A percentile compares a stretch with the other conserved stretches of the same genome.
These are phyloP conservation scores for Aleiodes sp. DNA, from an alignment of 1,140 invertebrate species.

Conservation along the genomic window DNA sequence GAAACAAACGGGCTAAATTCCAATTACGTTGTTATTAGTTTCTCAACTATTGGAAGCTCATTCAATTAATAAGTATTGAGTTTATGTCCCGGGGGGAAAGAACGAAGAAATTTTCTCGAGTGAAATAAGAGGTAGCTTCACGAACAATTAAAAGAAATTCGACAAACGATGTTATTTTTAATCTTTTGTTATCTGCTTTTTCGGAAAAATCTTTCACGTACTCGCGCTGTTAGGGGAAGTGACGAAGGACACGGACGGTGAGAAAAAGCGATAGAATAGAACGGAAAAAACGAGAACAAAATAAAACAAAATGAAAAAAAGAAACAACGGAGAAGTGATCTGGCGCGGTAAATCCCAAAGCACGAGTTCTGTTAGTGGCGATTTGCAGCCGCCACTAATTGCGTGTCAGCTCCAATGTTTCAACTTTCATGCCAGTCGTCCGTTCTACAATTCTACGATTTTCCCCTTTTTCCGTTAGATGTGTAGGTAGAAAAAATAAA, in stretches of 20 bases:
- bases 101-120: not conserved
- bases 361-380: conserved; percentile 29
- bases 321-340: not conserved
- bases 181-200: not conserved
- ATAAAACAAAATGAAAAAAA: conserved; percentile 4
- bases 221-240: conserved; percentile 3
- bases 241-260: not conserved
- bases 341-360: conserved; percentile 31
- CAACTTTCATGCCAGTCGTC: conserved; percentile 32
- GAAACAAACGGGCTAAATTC: conserved; percentile 28
- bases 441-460: conserved; percentile 14
- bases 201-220: not conserved
- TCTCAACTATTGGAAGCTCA: conserved; percentile 5
- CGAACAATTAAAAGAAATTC: too few relatives aligned
- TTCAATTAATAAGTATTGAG: not conserved
- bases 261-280: conserved; percentile 12
- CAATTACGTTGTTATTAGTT: conserved; percentile 36
- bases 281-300: not conserved
- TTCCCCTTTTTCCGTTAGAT: not conserved
- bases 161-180: too few relatives aligned
- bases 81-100: not conserved
- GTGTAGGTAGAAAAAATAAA: too few relatives aligned
- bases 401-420: conserved; percentile 39
- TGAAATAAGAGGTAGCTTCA: too few relatives aligned
- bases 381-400: conserved; percentile 40